A percentile compares a stretch with the other conserved stretches of the same genome.
phyloP scores from a whole-genome alignment of 2,888 invertebrate species.

The Celastrina argiolus region DNA sequence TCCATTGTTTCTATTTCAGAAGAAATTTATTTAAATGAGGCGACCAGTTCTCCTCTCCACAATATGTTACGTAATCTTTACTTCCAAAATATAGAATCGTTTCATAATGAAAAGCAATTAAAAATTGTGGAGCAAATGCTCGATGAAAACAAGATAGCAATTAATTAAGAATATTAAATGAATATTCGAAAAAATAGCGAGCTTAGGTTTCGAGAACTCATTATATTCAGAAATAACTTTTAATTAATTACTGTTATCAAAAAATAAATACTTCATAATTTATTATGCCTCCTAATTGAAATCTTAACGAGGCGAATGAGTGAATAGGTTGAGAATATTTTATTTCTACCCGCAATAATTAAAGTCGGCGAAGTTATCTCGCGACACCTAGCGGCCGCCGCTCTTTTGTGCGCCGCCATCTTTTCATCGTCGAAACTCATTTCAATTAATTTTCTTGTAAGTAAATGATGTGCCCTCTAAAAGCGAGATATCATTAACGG shows the following conservation, averaged over 20 bases:
- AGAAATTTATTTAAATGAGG: neutral
- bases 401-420: conserved; percentile 67
- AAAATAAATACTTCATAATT: conserved; percentile 35
- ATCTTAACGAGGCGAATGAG: conserved; percentile 53
- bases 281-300: conserved; percentile 55
- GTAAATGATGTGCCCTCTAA: conserved; percentile 76
- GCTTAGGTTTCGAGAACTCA: conserved; percentile 4
- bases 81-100: neutral
- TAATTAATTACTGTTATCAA: conserved; percentile 25
- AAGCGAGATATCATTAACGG: conserved; percentile 75
- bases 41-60: neutral
- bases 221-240: conserved; percentile 22
- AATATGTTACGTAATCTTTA: neutral
- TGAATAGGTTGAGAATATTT: conserved; percentile 54
- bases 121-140: neutral
- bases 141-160: neutral
- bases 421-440: conserved; percentile 77
- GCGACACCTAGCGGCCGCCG: conserved; percentile 72
- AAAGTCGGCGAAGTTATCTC: conserved; percentile 74
- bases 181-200: neutral
- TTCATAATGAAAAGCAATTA: neutral
- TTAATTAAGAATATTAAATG: conserved; percentile 9
- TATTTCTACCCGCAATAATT: conserved; percentile 72
- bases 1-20: neutral
- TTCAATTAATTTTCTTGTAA: conserved; percentile 77